Evolutionary conservation across 1,140 invertebrate species (phyloP).

Genomic region (Hypothenemus hampei): DNA sequence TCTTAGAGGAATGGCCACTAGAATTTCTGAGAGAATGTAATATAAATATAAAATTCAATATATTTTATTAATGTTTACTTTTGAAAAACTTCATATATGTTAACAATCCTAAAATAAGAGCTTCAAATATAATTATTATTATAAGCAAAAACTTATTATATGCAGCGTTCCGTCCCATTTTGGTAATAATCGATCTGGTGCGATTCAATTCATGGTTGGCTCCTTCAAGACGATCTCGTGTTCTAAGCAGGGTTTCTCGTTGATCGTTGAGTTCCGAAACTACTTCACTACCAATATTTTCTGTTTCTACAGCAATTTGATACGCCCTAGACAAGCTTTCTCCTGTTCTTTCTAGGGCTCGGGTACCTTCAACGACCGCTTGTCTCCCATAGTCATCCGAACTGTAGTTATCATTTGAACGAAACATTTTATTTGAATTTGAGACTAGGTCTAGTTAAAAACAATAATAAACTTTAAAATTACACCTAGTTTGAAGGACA

Average conservation of each 20-base stretch:
- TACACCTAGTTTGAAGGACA: too few species aligned
- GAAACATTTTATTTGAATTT: not conserved
- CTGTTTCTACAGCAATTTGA: slow-evolving; percentile 70
- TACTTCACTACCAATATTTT: slow-evolving; percentile 71
- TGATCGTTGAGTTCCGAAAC: slow-evolving; percentile 50
- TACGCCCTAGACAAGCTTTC: slow-evolving; percentile 65
- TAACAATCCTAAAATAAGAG: not conserved
- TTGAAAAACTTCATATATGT: slow-evolving; percentile 26
- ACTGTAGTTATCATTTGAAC: slow-evolving; percentile 31
- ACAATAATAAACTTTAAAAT: too few species aligned
- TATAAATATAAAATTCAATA: slow-evolving; percentile 2
- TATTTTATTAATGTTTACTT: slow-evolving; percentile 2
- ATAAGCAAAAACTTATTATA: slow-evolving; percentile 44
- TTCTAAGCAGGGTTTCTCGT: slow-evolving; percentile 48
- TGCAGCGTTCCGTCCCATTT: slow-evolving; percentile 47
- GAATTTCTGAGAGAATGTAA: slow-evolving; percentile 79
- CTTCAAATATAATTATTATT: slow-evolving; percentile 8
- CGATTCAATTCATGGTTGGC: slow-evolving; percentile 48
- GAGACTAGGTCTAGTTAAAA: not conserved
- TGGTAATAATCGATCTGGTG: slow-evolving; percentile 43
- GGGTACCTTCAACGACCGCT: slow-evolving; percentile 54
- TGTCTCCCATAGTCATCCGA: slow-evolving; percentile 52
- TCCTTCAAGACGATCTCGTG: slow-evolving; percentile 46
- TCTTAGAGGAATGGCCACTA: slow-evolving; percentile 74
- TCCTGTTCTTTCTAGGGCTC: slow-evolving; percentile 57